Evolutionary conservation across 1,140 invertebrate species (phyloP), one percentile per base, ranked within the genome.

Genomic region (Drosophila seguyi): DNA sequence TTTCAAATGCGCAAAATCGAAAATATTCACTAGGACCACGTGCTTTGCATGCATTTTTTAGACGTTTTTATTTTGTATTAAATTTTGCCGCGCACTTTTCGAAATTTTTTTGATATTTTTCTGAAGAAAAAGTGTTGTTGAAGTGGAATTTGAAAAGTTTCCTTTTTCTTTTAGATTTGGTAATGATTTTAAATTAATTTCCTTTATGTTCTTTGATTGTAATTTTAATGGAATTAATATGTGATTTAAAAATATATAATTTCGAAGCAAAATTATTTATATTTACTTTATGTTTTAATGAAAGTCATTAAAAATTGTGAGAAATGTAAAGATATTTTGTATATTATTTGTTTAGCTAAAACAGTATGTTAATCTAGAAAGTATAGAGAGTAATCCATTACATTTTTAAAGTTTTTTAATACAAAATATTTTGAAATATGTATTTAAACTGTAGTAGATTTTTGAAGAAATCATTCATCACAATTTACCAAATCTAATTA

Each of bases 1-100:
- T 88, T 88, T 88, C 39, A 90, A 90, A 60, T 88, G 85, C 85
- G 85, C 85, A 88, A 81, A 88, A 88, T 88, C 85, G 61, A 75
- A 74, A 78, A 58, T 56, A 29, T 67, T 47, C 61, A 42, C 56
- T 22, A 65, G 65, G 52, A 73, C 63, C 76, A 81, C 73, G 73
- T 87, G 71, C 62, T 65, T 60, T 38, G n/a, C 29, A 71, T 22
- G 20, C 34, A 16, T 42, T 72, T 72, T 63, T 29, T 10, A 72
- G 47, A 3, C 13, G 29, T 22, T 16, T 29, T 7, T 44, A 29
- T 22, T 10, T 38, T 38, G 7, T 0, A n/a, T 41, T 58, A 11
- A 34, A 42, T 18, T 74, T 66, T 47, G 29, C 27, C 75, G 76
- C 65, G 60, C 66, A 72, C 59, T 66, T 71, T 76, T 63, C 48